Evolutionary conservation across 2,797 vertebrate genomes (phyloP).

Genomic region (Falco columbarius): DNA sequence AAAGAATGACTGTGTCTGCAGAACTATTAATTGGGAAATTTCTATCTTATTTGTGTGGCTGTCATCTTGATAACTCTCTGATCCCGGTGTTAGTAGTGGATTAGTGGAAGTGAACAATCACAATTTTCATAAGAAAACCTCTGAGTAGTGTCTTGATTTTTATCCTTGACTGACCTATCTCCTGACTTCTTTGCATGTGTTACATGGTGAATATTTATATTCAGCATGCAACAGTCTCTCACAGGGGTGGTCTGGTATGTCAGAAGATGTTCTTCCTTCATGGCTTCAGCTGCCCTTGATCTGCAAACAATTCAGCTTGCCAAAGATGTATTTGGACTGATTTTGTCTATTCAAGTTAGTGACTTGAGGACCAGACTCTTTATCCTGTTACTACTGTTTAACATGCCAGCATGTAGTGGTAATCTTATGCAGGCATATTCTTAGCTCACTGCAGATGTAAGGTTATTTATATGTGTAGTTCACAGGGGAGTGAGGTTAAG

Average conservation of each 20-base stretch:
- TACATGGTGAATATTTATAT: not conserved
- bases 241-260: not conserved
- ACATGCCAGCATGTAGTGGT: not conserved
- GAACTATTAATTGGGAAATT: not conserved
- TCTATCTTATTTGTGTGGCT: not conserved
- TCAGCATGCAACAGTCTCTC: not conserved
- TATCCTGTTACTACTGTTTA: not conserved
- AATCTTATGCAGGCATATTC: not conserved
- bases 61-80: not conserved
- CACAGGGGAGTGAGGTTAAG: not conserved
- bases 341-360: not conserved
- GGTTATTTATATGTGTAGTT: not conserved
- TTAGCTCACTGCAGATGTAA: not conserved
- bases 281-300: not conserved
- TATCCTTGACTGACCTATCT: not conserved
- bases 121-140: not conserved
- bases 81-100: not conserved
- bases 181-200: not conserved
- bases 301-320: not conserved
- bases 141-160: not conserved
- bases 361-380: not conserved
- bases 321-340: not conserved
- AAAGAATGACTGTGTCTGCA: not conserved
- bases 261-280: not conserved
- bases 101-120: not conserved